These are phyloP conservation scores for Apus apus DNA, from an alignment of 2,113 vertebrate genomes.

Conservation along the genomic window DNA sequence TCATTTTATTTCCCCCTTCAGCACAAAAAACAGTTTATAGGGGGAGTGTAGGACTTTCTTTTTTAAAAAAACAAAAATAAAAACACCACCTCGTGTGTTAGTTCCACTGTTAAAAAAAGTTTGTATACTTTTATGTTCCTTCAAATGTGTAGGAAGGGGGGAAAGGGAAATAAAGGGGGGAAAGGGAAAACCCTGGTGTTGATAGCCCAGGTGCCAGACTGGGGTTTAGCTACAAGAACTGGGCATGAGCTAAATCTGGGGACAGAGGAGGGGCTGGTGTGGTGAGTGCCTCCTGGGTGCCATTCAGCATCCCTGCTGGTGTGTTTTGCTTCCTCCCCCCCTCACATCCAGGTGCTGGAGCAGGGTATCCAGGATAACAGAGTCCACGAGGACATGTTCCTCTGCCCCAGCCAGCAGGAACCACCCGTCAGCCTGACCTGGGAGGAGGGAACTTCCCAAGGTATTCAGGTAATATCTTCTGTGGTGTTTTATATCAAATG, in stretches of 20 bases:
- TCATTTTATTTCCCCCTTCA: neutral
- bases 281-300: neutral
- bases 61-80: neutral
- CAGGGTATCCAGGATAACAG: accelerated
- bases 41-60: neutral
- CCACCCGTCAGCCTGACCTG: neutral
- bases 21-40: neutral
- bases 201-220: neutral
- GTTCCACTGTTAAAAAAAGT: accelerated
- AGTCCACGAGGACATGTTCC: neutral
- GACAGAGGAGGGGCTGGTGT: neutral
- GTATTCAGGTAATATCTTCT: neutral
- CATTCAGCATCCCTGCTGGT: neutral
- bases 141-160: neutral
- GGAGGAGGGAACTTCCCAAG: neutral
- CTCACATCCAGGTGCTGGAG: neutral
- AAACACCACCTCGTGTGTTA: too few relatives aligned
- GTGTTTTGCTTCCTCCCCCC: neutral
- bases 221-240: neutral
- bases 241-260: neutral
- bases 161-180: neutral
- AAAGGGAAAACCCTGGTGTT: neutral
- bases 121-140: neutral
- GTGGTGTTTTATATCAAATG: accelerated
- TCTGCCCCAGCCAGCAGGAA: neutral